A percentile compares a stretch with the other conserved stretches of the same genome.
Evolutionary conservation across 2,113 vertebrate genomes (phyloP).

Genomic region (Varanus salvator): DNA sequence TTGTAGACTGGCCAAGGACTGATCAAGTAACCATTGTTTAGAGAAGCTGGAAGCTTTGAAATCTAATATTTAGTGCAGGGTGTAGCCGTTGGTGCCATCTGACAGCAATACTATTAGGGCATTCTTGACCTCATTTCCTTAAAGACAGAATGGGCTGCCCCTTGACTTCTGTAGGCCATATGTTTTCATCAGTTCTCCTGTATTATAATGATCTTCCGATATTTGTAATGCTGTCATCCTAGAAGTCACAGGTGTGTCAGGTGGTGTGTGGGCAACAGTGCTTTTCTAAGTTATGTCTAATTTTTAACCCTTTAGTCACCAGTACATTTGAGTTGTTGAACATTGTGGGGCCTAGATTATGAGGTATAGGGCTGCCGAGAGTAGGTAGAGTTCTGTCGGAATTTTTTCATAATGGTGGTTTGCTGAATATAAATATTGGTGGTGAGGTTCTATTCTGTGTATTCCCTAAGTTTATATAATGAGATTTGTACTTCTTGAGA

Average conservation of each 20-base stretch:
- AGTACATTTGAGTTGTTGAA: background rate
- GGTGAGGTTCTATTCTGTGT: background rate
- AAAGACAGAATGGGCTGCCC: slow-evolving; percentile 1
- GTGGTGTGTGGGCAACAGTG: slow-evolving; percentile 3
- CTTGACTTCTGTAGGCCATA: slow-evolving; percentile 14
- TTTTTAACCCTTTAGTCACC: background rate
- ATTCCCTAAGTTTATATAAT: slow-evolving; percentile 20
- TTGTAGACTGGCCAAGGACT: background rate
- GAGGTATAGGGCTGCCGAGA: background rate
- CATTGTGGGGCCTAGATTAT: background rate
- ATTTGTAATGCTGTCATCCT: slow-evolving; percentile 6
- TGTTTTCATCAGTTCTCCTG: background rate
- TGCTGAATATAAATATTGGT: background rate
- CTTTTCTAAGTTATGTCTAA: background rate
- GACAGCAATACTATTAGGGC: background rate
- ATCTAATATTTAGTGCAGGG: background rate
- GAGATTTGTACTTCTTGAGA: slow-evolving; percentile 26
- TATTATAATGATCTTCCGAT: slow-evolving; percentile 6
- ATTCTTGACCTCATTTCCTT: background rate
- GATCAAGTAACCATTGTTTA: background rate
- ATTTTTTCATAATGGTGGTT: background rate
- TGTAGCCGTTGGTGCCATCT: background rate
- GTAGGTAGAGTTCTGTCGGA: slow-evolving; percentile 5
- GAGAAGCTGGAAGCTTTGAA: background rate
- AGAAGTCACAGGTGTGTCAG: background rate